Conservation (phyloP, 2,888 invertebrate genomes). For the Orchesella flavescens region DNA sequence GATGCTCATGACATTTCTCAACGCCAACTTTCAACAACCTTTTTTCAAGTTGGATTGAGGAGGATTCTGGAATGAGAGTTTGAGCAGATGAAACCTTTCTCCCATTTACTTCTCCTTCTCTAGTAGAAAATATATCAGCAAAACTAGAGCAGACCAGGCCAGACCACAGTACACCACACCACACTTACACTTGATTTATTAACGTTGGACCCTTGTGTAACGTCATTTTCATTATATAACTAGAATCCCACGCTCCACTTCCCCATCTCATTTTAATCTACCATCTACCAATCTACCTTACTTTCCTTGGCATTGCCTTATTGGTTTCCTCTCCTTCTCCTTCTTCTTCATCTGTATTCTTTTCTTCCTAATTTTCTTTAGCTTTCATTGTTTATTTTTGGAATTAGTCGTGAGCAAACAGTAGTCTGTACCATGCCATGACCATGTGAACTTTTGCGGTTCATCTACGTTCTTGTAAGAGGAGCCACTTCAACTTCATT, state of each 20-base stretch:
- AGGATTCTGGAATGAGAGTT: too few species aligned
- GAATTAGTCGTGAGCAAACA: slow-evolving; percentile 26
- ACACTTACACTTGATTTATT: slow-evolving; percentile 9
- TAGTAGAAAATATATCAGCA: too few species aligned
- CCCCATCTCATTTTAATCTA: background rate
- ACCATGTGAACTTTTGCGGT: slow-evolving; percentile 39
- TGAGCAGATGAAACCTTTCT: too few species aligned
- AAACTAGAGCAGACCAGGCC: too few species aligned
- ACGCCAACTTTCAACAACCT: background rate
- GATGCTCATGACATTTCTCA: slow-evolving; percentile 11
- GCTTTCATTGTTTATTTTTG: slow-evolving; percentile 50
- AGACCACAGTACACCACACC: too few species aligned
- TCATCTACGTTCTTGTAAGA: slow-evolving; percentile 9
- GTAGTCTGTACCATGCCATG: background rate
- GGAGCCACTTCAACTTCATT: too few species aligned
- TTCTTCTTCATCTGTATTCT: slow-evolving; percentile 32
- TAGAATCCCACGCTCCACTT: background rate
- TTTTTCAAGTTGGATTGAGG: too few species aligned
- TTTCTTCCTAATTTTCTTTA: slow-evolving; percentile 13
- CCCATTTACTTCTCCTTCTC: too few species aligned
- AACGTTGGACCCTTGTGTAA: slow-evolving; percentile 9
- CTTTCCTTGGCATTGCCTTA: background rate
- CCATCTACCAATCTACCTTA: too few species aligned
- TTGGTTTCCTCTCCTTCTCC: slow-evolving; percentile 1
- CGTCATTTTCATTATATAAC: slow-evolving; percentile 43